Evolutionary conservation across 2,888 invertebrate genomes (phyloP), one percentile per base, ranked within the genome.

Genomic region (Anagyrus pseudococci): DNA sequence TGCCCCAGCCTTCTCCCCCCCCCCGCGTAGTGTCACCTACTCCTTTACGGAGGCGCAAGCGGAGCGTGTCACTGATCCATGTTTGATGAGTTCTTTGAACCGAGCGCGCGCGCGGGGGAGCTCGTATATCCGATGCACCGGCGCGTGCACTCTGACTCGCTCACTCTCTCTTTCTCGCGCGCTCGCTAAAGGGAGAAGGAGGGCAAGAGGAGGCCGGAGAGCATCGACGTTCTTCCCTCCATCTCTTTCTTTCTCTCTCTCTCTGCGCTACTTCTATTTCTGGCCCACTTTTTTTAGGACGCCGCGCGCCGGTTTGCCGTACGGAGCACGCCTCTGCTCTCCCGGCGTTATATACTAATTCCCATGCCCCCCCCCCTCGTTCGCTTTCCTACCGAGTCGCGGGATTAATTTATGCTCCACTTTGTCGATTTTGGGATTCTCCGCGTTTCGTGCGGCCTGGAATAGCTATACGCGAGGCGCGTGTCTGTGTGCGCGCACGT

Each of bases 1-100:
- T n/a, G n/a, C n/a, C n/a, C n/a, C n/a, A n/a, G n/a, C n/a, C n/a
- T n/a, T n/a, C n/a, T n/a, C n/a, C n/a, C n/a, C n/a, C n/a, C n/a
- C n/a, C n/a, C n/a, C n/a, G n/a, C n/a, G n/a, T n/a, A n/a, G n/a
- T n/a, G n/a, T n/a, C n/a, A n/a, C n/a, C n/a, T n/a, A n/a, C n/a
- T n/a, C n/a, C n/a, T n/a, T n/a, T n/a, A 19, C 44, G 37, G 53
- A 43, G 26, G 25, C 17, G 15, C 37, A 8, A 17, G 50, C 43
- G 29, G 43, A 23, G 22, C 62, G 43, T 60, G 49, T 58, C 61
- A 49, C 61, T 65, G 61, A 65, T 65, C 58, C 65, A 62, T 55
- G 61, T 65, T 62, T 58, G 58, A 61, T 58, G 65, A 65, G 65
- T 65, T 65, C 65, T 55, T 65, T 65, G 65, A 65, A 65, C 65